A percentile compares a stretch with the other conserved stretches of the same genome.
phyloP scores from a whole-genome alignment of 2,888 invertebrate genomes.

The Serrognathus titanus region DNA sequence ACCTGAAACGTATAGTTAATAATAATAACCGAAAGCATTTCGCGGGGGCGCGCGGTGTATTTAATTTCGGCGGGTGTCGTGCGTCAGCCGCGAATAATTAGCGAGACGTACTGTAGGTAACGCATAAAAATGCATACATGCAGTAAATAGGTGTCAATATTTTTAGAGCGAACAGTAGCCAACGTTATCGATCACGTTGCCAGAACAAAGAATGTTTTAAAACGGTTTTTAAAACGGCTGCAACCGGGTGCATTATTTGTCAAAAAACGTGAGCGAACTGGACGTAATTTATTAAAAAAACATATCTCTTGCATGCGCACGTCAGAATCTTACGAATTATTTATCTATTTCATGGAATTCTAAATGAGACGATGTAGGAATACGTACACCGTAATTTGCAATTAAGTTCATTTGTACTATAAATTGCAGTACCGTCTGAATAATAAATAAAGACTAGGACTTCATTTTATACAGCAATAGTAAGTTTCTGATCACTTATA shows the following conservation, averaged over 20 bases:
- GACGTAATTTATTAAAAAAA: constrained; percentile 14
- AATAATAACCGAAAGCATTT: too few species aligned
- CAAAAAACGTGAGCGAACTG: constrained; percentile 9
- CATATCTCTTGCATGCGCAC: constrained; percentile 13
- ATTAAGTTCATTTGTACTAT: not conserved
- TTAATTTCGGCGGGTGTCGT: too few species aligned
- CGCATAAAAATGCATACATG: constrained; percentile 6
- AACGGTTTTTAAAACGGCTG: constrained; percentile 11
- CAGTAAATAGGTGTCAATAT: constrained; percentile 22
- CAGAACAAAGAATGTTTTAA: constrained; percentile 25
- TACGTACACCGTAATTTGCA: not conserved
- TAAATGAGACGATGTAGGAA: not conserved
- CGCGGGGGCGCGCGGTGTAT: too few species aligned
- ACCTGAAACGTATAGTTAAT: too few species aligned
- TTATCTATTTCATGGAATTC: not conserved
- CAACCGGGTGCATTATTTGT: constrained; percentile 14
- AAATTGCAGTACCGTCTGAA: not conserved
- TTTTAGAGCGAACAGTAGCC: constrained; percentile 26
- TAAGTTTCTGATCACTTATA: too few species aligned
- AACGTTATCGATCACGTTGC: constrained; percentile 24
- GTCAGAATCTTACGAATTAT: constrained; percentile 2
- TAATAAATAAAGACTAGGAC: not conserved
- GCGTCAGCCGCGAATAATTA: too few species aligned
- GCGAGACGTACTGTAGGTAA: too few species aligned
- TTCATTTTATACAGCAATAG: too few species aligned